phyloP scores from a whole-genome alignment of 2,797 vertebrate genomes.

The Sebastes cheni region DNA sequence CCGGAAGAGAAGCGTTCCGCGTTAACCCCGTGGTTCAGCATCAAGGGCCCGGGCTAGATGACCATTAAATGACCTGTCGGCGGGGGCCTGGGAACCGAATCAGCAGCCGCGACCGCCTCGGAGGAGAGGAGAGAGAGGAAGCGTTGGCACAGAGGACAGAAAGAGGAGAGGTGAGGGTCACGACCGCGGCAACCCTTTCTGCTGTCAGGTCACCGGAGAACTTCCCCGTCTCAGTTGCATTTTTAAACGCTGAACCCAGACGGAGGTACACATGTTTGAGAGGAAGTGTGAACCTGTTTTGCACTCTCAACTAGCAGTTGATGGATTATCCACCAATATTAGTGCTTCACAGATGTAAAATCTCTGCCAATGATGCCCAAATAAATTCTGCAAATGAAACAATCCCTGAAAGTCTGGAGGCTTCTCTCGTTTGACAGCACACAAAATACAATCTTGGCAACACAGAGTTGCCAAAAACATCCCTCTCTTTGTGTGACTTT shows the following conservation, averaged over 20 bases:
- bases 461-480: not conserved
- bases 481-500: not conserved
- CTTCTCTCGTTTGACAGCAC: not conserved
- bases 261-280: slow-evolving; percentile 11
- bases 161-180: slow-evolving; percentile 32
- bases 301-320: not conserved
- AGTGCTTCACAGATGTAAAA: not conserved
- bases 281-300: slow-evolving; percentile 34
- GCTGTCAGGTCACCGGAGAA: slow-evolving; percentile 43
- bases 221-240: slow-evolving; percentile 36
- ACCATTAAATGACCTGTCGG: slow-evolving; percentile 75
- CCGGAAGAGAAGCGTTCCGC: slow-evolving; percentile 65
- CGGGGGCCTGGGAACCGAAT: slow-evolving; percentile 72
- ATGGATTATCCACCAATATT: slow-evolving; percentile 6
- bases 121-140: slow-evolving; percentile 33
- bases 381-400: not conserved
- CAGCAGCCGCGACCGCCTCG: not conserved
- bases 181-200: slow-evolving; percentile 7
- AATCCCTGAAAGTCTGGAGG: not conserved
- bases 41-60: slow-evolving; percentile 60
- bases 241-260: slow-evolving; percentile 25
- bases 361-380: not conserved
- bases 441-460: not conserved
- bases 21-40: slow-evolving; percentile 69
- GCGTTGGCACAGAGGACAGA: not conserved